Evolutionary conservation across 2,113 vertebrate genomes (phyloP).

Genomic region (Lota lota): DNA sequence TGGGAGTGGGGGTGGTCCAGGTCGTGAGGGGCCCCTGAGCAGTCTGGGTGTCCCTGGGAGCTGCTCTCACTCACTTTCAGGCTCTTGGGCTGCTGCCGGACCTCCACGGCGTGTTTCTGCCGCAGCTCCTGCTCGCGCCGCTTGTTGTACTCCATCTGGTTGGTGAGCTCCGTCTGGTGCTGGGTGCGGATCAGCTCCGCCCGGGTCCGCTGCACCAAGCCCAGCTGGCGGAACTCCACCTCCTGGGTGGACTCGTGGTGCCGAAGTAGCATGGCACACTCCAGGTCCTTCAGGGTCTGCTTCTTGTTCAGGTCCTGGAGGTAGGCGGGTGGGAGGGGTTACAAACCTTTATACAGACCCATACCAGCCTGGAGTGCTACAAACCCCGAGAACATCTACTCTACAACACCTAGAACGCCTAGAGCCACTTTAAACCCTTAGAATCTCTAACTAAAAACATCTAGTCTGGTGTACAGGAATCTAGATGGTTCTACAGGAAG

Average conservation of each 20-base stretch:
- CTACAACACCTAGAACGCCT: no score
- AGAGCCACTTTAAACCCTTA: no score
- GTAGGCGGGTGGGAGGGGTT: no score
- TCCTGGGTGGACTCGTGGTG: slow-evolving; percentile 90
- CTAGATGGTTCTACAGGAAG: no score
- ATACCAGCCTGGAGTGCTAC: no score
- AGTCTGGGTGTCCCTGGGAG: slow-evolving; percentile 7
- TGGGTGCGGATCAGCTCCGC: slow-evolving; percentile 88
- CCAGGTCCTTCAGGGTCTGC: slow-evolving; percentile 89
- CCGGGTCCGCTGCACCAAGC: slow-evolving; percentile 83
- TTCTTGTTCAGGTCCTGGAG: slow-evolving; percentile 88
- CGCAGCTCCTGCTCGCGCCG: slow-evolving; percentile 87
- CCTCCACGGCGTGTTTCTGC: slow-evolving; percentile 88
- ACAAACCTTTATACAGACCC: no score
- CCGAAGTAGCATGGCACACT: slow-evolving; percentile 85
- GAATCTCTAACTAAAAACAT: no score
- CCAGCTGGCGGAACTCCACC: slow-evolving; percentile 85
- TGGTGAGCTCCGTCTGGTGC: slow-evolving; percentile 90
- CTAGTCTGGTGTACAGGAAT: no score
- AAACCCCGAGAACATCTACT: no score
- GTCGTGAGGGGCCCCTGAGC: slow-evolving; percentile 8
- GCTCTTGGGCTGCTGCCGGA: slow-evolving; percentile 94
- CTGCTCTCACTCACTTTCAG: slow-evolving; percentile 87
- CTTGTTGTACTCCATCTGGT: slow-evolving; percentile 94
- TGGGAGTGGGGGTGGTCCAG: neutral